Evolutionary conservation across 2,888 invertebrate genomes (phyloP), one percentile per base, ranked within the genome.

Genomic region (Disparrhopalites patrizii): DNA sequence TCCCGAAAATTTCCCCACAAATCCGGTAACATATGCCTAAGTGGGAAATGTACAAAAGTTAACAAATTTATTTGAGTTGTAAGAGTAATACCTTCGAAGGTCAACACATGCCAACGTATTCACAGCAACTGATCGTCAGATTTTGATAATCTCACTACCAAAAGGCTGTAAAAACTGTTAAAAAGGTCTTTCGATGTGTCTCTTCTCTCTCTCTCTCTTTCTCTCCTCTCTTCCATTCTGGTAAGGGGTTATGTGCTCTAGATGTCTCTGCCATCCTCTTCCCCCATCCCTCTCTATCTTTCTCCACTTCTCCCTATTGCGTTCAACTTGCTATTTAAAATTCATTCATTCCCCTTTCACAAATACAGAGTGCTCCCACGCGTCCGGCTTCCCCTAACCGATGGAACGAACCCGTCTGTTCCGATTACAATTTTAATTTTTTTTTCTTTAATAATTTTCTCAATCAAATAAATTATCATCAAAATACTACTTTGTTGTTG

Each of bases 81-180:
- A n/a, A n/a, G n/a, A n/a, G n/a, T n/a, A n/a, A n/a, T 72, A 72
- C 72, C 70, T 69, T 64, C 62, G 70, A 73, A 73, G 73, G 71
- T 73, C 73, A 73, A 69, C 68, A 67, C 71, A 73, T 70, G 69
- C 66, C 73, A 73, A 73, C 71, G 69, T 73, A 68, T 71, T 70
- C 65, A 65, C 65, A 69, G 70, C 68, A 71, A 73, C 71, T 73
- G 73, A 72, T 47, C 47, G 8, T 20, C 47, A 47, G 23, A 23
- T 47, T 23, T 25, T 7, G 47, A 47, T 47, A 47, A 47, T 47
- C 47, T 47, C 47, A 47, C 47, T 47, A 23, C 23, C 47, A 25
- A 47, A 47, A 47, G 47, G 47, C 47, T 7, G 47, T 47, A 47
- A 47, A 18, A 20, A 47, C 23, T 20, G n/a, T n/a, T n/a, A n/a